Evolutionary conservation across 2,113 vertebrate species (phyloP).

Genomic region (Panthera leo): DNA sequence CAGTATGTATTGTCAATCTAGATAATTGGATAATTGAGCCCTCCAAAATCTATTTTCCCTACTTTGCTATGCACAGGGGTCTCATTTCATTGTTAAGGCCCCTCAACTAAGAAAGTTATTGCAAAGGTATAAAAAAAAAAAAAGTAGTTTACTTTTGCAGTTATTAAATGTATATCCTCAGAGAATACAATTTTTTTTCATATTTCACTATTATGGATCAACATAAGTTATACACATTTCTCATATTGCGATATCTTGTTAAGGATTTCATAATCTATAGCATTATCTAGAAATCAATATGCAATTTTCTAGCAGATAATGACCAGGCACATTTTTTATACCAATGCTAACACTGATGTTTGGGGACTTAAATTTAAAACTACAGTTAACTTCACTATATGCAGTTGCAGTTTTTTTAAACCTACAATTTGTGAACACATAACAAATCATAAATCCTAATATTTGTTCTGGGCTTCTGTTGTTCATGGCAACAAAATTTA

Average conservation of each 20-base stretch:
- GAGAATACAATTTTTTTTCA: not conserved
- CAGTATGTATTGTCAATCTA: not conserved
- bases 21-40: not conserved
- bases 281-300: not conserved
- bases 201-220: not conserved
- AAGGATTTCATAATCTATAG: not conserved
- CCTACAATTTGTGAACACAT: not conserved
- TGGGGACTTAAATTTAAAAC: conserved; percentile 41
- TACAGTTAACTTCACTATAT: conserved; percentile 16
- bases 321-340: not conserved
- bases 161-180: conserved; percentile 3
- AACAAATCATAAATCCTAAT: conserved; percentile 47
- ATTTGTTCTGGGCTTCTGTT: conserved; percentile 69
- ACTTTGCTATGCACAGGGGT: not conserved
- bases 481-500: conserved; percentile 65
- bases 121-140: not conserved
- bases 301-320: not conserved
- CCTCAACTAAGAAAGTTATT: not conserved
- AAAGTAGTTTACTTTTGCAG: not conserved
- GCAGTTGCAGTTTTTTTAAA: not conserved
- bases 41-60: conserved; percentile 23
- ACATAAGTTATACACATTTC: not conserved
- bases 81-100: not conserved
- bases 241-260: not conserved
- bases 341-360: not conserved